Percentiles rank a stretch among this genome's conserved stretches.
Evolutionary conservation across 2,888 invertebrate genomes (phyloP).

Genomic region (Erebia palarica): DNA sequence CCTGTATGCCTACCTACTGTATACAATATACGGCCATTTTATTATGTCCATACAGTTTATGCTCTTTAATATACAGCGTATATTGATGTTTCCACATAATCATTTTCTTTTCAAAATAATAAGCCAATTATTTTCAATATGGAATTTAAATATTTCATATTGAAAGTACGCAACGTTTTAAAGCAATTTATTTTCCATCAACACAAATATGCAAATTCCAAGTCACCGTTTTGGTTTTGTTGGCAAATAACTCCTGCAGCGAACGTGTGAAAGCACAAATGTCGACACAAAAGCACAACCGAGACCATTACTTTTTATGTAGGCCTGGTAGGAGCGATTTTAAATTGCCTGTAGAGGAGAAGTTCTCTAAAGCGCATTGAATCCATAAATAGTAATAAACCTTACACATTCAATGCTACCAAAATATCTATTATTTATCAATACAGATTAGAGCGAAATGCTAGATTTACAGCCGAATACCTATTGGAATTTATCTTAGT

Average conservation of each 20-base stretch:
- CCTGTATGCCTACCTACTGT: too few species aligned
- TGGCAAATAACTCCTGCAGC: constrained; percentile 16
- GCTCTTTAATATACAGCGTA: too few species aligned
- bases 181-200: constrained; percentile 35
- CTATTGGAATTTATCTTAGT: too few species aligned
- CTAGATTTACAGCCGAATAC: too few species aligned
- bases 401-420: background rate
- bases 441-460: too few species aligned
- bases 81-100: too few species aligned
- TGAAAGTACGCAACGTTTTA: background rate
- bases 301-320: constrained; percentile 56
- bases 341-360: constrained; percentile 15
- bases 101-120: background rate
- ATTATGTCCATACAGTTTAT: too few species aligned
- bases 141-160: background rate
- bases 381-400: background rate
- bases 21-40: too few species aligned
- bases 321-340: constrained; percentile 53
- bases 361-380: background rate
- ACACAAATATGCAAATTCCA: constrained; percentile 18
- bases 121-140: background rate
- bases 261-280: constrained; percentile 30
- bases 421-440: too few species aligned
- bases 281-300: too few species aligned
- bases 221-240: constrained; percentile 20